Evolutionary conservation across 2,797 vertebrate species (phyloP), one percentile per base, ranked within the genome.

Genomic region (Cuniculus paca): DNA sequence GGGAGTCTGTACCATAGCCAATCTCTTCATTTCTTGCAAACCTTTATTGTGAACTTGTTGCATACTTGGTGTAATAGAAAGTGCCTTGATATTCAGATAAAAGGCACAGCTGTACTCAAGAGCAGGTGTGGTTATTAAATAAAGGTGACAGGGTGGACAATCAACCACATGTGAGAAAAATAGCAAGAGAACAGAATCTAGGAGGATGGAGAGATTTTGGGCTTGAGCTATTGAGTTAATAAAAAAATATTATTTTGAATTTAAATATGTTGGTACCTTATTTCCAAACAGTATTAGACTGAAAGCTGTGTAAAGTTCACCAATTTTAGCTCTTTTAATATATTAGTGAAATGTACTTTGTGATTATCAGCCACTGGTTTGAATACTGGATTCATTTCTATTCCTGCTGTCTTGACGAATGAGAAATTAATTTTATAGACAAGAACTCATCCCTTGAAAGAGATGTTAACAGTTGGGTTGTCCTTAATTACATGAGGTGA

Each of bases 311-410:
- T 31, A 39, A 72, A 68, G 79, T 10, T 3, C 74, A 42, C 24
- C 2, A 2, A 0, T 28, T 96, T 97, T 92, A 34, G 2, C 1
- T 85, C 7, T 50, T 90, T 24, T 42, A 84, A 34, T 20, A 13
- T 48, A n/a, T 26, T 52, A 78, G 54, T 50, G 42, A 85, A 83
- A 88, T 45, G 5, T 54, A 42, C 58, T 68, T 89, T n/a, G 50
- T 89, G 34, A 87, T 56, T 42, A 34, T 48, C 20, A 91, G 31
- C 4, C 80, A 17, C 9, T 60, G 77, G 2, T 72, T 79, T 58
- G 63, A 85, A 96, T 63, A 48, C 17, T 68, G 45, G 56, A 54
- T 91, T 94, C 19, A 65, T 78, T 91, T 91, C 26, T 78, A 31
- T 26, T 8, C 34, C 36, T 72, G 56, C 85, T 72, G 48, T 28